Base-by-base conservation (phyloP, 2,797 vertebrate genomes). In the Platalea minor region DNA sequence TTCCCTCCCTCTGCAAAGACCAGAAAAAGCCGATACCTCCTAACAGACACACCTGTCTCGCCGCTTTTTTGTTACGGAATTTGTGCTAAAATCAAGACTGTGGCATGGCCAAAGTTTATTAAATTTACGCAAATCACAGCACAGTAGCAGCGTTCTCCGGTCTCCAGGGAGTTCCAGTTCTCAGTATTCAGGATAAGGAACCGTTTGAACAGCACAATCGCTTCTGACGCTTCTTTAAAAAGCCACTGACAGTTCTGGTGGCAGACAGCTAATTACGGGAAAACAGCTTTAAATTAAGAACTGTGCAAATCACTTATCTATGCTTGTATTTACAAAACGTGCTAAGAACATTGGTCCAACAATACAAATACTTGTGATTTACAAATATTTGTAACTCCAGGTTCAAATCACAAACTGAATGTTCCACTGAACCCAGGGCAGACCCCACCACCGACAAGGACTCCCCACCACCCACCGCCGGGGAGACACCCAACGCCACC, bases 21-120 rank as follows among this genome's bases (percentile, higher is more conserved):
- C 61, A 39, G 35, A 35, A 50, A 11, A 57, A 31, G 37, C 19
- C 2, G 11, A 33, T 9, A 20, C 57, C 33, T 63, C 46, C 35
- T 3, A 25, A 10, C 45, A n/a, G 61, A 33, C 67, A 39, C 39
- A 13, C 18, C 45, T 15, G 13, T 9, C 50, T 61, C 0, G 0
- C 14, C 14, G 5, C 5, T 7, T 25, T 26, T 53, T 51, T n/a
- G 13, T 51, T 51, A 63, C 0, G 9, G 24, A 80, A 50, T n/a
- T 19, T 18, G 39, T n/a, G 65, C 19, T 68, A 31, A 79, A 61
- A 73, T 50, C 46, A 48, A 48, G 51, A 15, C 43, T 33, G 13
- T 12, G 10, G 31, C 81, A 6, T 1, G 5, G 77, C 23, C 41
- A 37, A 72, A 56, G 73, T 48, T 72, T 59, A 51, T 39, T 64